Conservation (phyloP, 2,113 vertebrate species). For the Bostrychus sinensis region DNA sequence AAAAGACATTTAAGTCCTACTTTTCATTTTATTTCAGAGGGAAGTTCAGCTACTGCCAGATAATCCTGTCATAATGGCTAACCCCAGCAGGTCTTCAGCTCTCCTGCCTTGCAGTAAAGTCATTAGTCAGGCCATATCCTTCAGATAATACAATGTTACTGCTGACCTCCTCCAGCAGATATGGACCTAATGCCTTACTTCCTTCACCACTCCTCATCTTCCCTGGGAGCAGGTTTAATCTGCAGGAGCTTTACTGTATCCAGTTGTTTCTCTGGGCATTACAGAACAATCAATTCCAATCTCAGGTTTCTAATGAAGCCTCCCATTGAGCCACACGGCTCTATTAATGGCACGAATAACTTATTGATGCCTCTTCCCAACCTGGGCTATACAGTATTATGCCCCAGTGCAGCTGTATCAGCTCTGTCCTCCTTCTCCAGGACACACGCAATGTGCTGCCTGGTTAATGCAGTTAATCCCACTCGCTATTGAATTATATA, state of each 20-base stretch:
- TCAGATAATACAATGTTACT: background rate
- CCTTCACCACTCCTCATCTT: constrained; percentile 18
- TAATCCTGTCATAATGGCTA: no score
- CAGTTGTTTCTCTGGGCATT: constrained; percentile 59
- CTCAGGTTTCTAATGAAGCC: constrained; percentile 70
- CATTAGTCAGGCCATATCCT: background rate
- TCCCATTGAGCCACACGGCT: constrained; percentile 55
- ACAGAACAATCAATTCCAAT: constrained; percentile 73
- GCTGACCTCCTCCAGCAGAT: background rate
- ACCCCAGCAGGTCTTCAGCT: no score
- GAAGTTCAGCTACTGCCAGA: no score
- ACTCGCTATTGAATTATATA: background rate
- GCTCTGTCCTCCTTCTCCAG: no score
- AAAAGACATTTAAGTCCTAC: no score
- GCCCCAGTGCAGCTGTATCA: constrained; percentile 21
- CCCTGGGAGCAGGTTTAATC: constrained; percentile 31
- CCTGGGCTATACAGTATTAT: constrained; percentile 34
- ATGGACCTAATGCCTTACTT: constrained; percentile 1
- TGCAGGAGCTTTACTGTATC: constrained; percentile 46
- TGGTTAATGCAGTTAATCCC: no score
- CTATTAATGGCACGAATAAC: constrained; percentile 75
- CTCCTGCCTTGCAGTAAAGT: background rate
- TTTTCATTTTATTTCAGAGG: no score
- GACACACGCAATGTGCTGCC: no score
- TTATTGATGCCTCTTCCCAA: constrained; percentile 62